Evolutionary conservation across 2,113 vertebrate species (phyloP).

Genomic region (Paramisgurnus dabryanus): DNA sequence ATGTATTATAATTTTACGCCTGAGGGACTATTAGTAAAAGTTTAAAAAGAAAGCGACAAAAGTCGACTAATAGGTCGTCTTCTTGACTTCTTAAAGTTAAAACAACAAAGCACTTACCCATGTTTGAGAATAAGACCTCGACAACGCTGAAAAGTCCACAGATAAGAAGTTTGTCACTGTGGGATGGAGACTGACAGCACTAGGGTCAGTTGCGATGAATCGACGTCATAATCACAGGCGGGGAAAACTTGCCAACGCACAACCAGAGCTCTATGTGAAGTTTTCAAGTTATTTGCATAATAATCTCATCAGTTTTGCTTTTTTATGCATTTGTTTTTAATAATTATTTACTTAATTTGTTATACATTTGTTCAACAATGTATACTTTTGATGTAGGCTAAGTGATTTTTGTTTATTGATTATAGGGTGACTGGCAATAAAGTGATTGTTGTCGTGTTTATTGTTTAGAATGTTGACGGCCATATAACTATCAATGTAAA

Average conservation of each 20-base stretch:
- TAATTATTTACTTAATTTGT: too few species aligned
- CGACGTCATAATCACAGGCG: conserved; percentile 22
- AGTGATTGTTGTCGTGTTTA: too few species aligned
- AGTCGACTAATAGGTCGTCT: too few species aligned
- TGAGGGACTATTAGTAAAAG: background rate
- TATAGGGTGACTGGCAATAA: too few species aligned
- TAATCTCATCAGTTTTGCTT: too few species aligned
- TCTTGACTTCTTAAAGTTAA: background rate
- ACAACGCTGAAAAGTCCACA: conserved; percentile 16
- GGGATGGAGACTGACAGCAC: background rate
- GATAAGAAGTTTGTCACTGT: conserved; percentile 6
- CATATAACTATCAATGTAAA: background rate
- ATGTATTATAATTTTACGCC: background rate
- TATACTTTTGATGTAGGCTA: too few species aligned
- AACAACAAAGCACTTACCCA: conserved; percentile 42
- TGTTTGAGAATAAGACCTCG: conserved; percentile 24
- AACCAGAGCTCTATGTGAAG: too few species aligned
- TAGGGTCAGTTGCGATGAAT: background rate
- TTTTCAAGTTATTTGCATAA: too few species aligned
- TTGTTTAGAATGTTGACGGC: too few species aligned
- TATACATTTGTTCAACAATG: too few species aligned
- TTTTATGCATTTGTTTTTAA: too few species aligned
- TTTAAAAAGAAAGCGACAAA: background rate
- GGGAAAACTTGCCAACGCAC: background rate
- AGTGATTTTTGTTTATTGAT: too few species aligned